Evolutionary conservation across 2,113 vertebrate genomes (phyloP).

Genomic region (Sorex fumeus): DNA sequence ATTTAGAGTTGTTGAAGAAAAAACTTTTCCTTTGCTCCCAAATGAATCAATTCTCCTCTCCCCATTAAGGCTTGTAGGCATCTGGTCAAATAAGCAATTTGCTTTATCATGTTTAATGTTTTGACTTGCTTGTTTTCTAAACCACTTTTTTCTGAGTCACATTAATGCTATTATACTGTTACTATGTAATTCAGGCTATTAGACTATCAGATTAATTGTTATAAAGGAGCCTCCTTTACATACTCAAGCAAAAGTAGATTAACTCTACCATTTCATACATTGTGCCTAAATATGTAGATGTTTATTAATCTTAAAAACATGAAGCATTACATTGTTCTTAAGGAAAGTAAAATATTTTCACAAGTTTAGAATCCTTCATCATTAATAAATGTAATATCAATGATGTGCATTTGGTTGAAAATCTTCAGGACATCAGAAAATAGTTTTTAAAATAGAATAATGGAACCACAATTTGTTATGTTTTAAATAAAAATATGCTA

Average conservation of each 20-base stretch:
- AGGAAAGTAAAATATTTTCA: conserved; percentile 57
- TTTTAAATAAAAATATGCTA: conserved; percentile 58
- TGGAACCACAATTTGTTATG: conserved; percentile 11
- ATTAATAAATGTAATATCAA: conserved; percentile 33
- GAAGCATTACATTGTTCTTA: conserved; percentile 44
- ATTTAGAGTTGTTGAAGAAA: not conserved
- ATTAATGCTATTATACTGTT: not conserved
- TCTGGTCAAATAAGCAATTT: not conserved
- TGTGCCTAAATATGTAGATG: not conserved
- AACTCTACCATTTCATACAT: conserved; percentile 18
- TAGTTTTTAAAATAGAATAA: conserved; percentile 49
- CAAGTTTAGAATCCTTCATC: conserved; percentile 22
- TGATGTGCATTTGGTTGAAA: conserved; percentile 4
- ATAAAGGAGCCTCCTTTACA: conserved; percentile 35
- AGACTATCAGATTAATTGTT: not conserved
- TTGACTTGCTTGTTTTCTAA: conserved; percentile 45
- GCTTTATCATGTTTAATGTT: not conserved
- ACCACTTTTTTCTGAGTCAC: conserved; percentile 14
- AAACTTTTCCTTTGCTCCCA: not conserved
- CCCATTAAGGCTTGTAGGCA: not conserved
- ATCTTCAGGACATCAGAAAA: conserved; percentile 1
- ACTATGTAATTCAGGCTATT: not conserved
- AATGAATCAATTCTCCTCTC: rapidly evolving
- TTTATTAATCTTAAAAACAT: conserved; percentile 44
- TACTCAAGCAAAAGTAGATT: conserved; percentile 31